These are phyloP conservation scores for Pterophyllum scalare DNA, from an alignment of 2,113 vertebrate genomes.

Conservation along the genomic window DNA sequence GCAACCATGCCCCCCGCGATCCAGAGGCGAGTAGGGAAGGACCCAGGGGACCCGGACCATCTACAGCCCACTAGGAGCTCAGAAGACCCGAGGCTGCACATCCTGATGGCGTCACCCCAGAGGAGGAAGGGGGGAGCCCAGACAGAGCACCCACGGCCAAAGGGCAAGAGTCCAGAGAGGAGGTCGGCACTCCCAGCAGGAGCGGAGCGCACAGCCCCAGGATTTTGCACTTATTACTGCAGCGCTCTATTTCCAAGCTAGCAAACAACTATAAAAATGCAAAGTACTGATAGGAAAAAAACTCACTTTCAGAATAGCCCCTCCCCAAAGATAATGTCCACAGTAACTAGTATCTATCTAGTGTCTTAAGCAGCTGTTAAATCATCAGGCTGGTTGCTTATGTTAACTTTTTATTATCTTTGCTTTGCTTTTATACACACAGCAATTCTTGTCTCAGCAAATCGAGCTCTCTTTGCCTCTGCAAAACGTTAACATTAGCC, in stretches of 20 bases:
- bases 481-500: not conserved
- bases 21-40: too few species aligned
- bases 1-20: too few species aligned
- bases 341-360: not conserved
- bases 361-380: not conserved
- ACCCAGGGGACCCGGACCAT: too few species aligned
- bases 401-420: not conserved
- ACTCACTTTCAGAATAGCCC: rapidly evolving
- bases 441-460: not conserved
- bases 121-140: too few species aligned
- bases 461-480: not conserved
- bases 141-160: too few species aligned
- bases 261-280: too few species aligned
- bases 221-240: not conserved
- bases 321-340: not conserved
- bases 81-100: too few species aligned
- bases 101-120: too few species aligned
- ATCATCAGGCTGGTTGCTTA: not conserved
- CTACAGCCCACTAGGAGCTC: too few species aligned
- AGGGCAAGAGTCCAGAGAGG: too few species aligned
- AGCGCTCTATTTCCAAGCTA: not conserved
- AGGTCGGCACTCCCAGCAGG: too few species aligned
- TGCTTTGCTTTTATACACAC: not conserved
- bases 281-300: not conserved
- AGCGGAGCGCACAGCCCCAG: too few species aligned